phyloP scores from a whole-genome alignment of 92 coral and sea anemone genomes.

The Porites rus region DNA sequence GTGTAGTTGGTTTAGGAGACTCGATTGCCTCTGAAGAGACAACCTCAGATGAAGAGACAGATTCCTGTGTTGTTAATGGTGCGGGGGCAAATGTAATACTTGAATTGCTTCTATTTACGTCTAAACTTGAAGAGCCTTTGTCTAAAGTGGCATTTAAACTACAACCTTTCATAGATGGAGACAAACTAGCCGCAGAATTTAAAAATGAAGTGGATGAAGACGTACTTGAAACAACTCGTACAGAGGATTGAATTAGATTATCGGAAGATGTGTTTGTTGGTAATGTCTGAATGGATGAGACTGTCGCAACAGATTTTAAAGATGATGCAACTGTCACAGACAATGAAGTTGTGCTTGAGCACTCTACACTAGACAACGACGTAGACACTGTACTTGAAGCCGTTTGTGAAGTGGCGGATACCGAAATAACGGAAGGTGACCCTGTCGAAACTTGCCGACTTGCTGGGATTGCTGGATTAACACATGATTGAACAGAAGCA shows the following conservation, averaged over 20 bases:
- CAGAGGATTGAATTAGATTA: background rate
- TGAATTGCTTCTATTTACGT: no score
- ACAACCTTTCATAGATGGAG: constrained; percentile 12
- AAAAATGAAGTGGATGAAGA: background rate
- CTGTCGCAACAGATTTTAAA: background rate
- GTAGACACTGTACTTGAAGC: background rate
- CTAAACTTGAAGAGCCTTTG: background rate
- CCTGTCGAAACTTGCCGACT: background rate
- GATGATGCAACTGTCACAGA: background rate
- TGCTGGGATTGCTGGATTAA: background rate
- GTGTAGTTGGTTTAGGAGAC: background rate
- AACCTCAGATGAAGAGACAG: background rate
- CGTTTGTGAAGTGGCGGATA: background rate
- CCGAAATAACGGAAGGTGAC: background rate
- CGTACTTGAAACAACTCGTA: background rate
- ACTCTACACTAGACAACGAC: background rate
- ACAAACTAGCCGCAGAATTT: background rate
- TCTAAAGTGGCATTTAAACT: background rate
- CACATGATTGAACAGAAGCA: background rate
- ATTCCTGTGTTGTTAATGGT: background rate
- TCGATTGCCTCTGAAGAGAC: background rate
- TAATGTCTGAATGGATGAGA: background rate
- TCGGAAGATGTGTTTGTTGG: background rate
- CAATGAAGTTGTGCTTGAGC: background rate
- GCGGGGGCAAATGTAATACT: background rate